Percentiles rank a stretch among this genome's conserved stretches.
Evolutionary conservation across 1,140 invertebrate species (phyloP).

Genomic region (Delia radicum): DNA sequence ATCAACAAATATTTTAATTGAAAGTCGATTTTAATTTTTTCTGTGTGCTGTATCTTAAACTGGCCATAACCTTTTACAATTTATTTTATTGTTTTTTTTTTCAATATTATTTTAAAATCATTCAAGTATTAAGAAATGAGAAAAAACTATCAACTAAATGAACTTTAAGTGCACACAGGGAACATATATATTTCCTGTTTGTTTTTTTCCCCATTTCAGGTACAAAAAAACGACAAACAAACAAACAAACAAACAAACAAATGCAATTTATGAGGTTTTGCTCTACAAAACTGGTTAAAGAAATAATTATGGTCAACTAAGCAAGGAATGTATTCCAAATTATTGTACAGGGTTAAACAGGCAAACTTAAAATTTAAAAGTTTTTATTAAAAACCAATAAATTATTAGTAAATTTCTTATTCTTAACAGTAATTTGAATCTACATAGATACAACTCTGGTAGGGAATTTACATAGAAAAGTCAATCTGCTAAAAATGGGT

Average conservation of each 20-base stretch:
- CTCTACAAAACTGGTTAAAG: background rate
- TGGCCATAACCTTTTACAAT: background rate
- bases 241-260: background rate
- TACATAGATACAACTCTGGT: no score
- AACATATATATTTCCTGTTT: background rate
- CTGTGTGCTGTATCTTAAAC: background rate
- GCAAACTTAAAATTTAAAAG: no score
- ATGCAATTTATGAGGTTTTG: background rate
- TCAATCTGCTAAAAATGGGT: no score
- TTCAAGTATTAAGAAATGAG: background rate
- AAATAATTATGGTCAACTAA: no score
- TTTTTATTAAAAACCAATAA: no score
- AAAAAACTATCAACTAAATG: background rate
- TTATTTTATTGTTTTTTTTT: background rate
- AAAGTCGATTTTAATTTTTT: no score
- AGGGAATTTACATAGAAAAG: no score
- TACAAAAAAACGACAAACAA: background rate
- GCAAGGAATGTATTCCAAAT: no score
- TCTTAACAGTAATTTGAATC: no score
- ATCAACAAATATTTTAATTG: no score
- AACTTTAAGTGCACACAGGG: background rate
- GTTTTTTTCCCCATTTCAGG: background rate
- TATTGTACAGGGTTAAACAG: no score
- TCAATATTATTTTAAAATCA: background rate
- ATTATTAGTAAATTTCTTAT: no score